A percentile compares a stretch with the other conserved stretches of the same genome.
Conservation (phyloP, 2,888 invertebrate genomes). For the Parochlus steinenii region DNA sequence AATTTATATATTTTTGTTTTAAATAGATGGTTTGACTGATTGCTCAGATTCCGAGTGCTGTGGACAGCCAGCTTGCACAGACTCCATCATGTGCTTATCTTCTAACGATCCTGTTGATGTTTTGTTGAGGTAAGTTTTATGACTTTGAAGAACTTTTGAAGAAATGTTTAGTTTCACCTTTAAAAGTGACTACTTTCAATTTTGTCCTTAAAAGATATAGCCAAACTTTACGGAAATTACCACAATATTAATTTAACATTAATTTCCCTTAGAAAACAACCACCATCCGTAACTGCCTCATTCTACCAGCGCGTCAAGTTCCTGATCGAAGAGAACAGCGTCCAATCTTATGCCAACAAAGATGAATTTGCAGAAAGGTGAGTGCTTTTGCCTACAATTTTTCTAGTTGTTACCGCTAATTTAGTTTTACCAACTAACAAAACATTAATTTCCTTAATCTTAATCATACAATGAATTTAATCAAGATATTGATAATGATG, state of each 20-base stretch:
- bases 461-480: too few species aligned
- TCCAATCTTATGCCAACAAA: constrained; percentile 95
- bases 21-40: constrained; percentile 89
- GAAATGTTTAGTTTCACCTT: too few species aligned
- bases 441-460: too few species aligned
- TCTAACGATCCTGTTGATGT: constrained; percentile 96
- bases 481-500: neutral
- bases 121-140: too few species aligned
- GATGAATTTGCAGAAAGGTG: constrained; percentile 98
- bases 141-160: too few species aligned
- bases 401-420: neutral
- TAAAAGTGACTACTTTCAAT: too few species aligned
- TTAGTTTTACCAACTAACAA: neutral
- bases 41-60: constrained; percentile 99
- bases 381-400: constrained; percentile 33
- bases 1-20: constrained; percentile 11
- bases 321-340: constrained; percentile 94
- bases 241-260: too few species aligned
- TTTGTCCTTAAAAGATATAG: too few species aligned
- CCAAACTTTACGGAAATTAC: too few species aligned
- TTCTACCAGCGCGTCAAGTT: constrained; percentile 97
- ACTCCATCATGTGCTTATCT: constrained; percentile 87
- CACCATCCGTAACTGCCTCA: constrained; percentile 89
- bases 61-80: constrained; percentile 66
- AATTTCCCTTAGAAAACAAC: constrained; percentile 93